Evolutionary conservation across 2,888 invertebrate genomes (phyloP).

Genomic region (Subacronicta megacephala): DNA sequence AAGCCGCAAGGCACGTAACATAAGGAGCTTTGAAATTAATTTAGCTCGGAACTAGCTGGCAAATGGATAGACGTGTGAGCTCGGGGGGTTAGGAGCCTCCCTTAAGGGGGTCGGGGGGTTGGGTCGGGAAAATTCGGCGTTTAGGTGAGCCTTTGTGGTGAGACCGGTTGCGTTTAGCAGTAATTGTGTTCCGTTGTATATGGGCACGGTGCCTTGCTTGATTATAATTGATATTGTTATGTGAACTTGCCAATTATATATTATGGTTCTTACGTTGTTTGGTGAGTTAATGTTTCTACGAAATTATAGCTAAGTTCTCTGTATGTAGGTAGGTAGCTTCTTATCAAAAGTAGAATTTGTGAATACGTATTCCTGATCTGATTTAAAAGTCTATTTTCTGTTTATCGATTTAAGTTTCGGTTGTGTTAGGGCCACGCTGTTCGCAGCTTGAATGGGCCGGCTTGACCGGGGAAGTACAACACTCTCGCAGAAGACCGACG

Average conservation of each 20-base stretch:
- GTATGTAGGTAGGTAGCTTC: too few species aligned
- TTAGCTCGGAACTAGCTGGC: slow-evolving; percentile 90
- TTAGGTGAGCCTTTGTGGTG: slow-evolving; percentile 87
- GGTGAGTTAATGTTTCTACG: slow-evolving; percentile 1
- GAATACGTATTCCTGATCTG: too few species aligned
- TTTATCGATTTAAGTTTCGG: too few species aligned
- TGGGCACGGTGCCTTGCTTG: slow-evolving; percentile 58
- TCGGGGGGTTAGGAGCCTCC: slow-evolving; percentile 68
- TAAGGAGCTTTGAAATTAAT: slow-evolving; percentile 90
- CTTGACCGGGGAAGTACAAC: too few species aligned
- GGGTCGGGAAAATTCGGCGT: slow-evolving; percentile 86
- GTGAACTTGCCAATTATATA: slow-evolving; percentile 47
- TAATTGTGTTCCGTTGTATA: slow-evolving; percentile 79
- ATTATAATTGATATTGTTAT: slow-evolving; percentile 72
- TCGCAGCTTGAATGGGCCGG: too few species aligned
- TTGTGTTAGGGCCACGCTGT: too few species aligned
- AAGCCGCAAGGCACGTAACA: slow-evolving; percentile 90
- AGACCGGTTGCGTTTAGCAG: slow-evolving; percentile 80
- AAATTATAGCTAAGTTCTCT: not conserved
- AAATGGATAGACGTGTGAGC: slow-evolving; percentile 90
- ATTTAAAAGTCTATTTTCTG: too few species aligned
- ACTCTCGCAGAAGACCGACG: too few species aligned
- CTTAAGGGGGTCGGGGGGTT: slow-evolving; percentile 63
- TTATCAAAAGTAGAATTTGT: too few species aligned
- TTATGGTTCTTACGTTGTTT: slow-evolving; percentile 17